Evolutionary conservation across 2,888 invertebrate species (phyloP).

Genomic region (Drosophila cracens): DNA sequence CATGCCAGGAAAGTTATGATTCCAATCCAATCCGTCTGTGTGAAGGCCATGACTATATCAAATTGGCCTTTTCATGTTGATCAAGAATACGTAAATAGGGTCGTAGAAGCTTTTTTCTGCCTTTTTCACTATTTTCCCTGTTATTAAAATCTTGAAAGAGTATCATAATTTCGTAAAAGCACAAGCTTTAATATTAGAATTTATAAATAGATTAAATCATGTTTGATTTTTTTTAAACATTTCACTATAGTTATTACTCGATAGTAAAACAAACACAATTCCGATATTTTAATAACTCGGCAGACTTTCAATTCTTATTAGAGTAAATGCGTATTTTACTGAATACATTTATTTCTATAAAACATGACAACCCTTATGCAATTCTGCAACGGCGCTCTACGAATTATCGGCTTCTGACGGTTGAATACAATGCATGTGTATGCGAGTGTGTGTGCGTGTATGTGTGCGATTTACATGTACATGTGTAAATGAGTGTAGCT

Average conservation of each 20-base stretch:
- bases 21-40: background rate
- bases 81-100: background rate
- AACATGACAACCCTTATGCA: background rate
- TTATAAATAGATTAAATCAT: background rate
- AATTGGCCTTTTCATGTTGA: background rate
- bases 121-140: background rate
- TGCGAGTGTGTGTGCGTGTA: conserved; percentile 22
- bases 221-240: background rate
- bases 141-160: background rate
- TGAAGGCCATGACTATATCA: background rate
- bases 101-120: background rate
- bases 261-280: background rate
- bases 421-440: background rate
- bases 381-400: background rate
- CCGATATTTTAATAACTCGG: background rate
- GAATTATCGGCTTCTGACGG: background rate
- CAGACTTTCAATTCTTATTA: background rate
- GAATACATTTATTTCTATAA: background rate
- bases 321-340: background rate
- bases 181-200: background rate
- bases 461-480: conserved; percentile 45
- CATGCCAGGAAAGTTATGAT: background rate
- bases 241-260: background rate
- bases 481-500: conserved; percentile 63
- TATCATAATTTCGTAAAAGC: background rate